phyloP scores from a whole-genome alignment of 2,113 vertebrate species.

The Piaya cayana region DNA sequence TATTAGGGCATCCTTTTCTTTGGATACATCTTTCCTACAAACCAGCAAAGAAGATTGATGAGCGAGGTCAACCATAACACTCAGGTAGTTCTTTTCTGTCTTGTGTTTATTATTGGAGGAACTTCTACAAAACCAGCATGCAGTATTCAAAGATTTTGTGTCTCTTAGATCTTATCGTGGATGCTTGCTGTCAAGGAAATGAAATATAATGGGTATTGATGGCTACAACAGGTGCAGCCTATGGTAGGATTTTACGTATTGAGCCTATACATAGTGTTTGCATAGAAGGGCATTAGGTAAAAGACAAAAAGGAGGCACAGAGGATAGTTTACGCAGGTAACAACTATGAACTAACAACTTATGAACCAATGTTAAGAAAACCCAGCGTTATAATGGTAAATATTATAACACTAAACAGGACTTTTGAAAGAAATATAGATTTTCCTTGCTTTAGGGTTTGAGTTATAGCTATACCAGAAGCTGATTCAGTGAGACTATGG shows the following conservation, averaged over 20 bases:
- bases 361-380: neutral
- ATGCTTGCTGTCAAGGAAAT: neutral
- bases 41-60: neutral
- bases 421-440: neutral
- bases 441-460: neutral
- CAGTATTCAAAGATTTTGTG: neutral
- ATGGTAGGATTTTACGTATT: neutral
- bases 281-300: neutral
- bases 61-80: neutral
- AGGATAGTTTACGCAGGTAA: neutral
- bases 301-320: neutral
- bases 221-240: neutral
- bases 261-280: neutral
- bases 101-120: neutral
- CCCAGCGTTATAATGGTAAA: neutral
- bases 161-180: neutral
- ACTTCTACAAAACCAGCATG: neutral
- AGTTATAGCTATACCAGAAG: neutral
- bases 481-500: neutral
- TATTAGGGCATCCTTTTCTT: neutral
- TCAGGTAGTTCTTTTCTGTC: neutral
- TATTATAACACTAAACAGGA: neutral
- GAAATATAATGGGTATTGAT: neutral
- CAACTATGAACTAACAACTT: neutral
- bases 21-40: neutral